These are phyloP conservation scores for Dermatemys mawii DNA, from an alignment of 2,113 vertebrate genomes.

Conservation along the genomic window DNA sequence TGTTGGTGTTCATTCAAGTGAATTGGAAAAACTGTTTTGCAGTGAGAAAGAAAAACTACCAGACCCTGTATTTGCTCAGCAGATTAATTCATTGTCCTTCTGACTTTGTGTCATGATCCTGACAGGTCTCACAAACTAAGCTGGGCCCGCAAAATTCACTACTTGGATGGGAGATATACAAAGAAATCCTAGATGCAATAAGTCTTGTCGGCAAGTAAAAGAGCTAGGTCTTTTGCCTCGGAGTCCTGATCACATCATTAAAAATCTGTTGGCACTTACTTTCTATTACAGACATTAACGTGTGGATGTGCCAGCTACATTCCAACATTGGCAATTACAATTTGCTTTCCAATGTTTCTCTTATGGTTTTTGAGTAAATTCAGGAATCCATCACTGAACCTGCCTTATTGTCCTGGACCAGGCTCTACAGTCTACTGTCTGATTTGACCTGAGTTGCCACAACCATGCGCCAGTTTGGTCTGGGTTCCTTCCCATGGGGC, in stretches of 20 bases:
- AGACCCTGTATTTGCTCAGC: neutral
- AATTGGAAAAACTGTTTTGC: conserved; percentile 30
- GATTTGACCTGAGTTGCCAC: too few species aligned
- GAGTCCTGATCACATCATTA: neutral
- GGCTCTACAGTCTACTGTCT: too few species aligned
- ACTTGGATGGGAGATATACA: neutral
- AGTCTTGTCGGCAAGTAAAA: neutral
- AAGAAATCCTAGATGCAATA: neutral
- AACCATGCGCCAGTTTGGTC: too few species aligned
- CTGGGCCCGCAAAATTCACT: neutral
- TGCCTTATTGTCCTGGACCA: too few species aligned
- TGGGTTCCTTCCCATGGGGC: too few species aligned
- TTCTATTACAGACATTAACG: neutral
- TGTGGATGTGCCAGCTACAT: neutral
- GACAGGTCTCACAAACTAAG: conserved; percentile 4
- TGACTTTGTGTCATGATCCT: neutral
- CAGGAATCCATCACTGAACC: too few species aligned
- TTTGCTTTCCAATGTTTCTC: neutral
- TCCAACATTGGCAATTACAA: neutral
- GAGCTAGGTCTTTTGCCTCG: neutral
- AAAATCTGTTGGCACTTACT: neutral
- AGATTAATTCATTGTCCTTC: neutral
- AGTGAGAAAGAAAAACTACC: conserved; percentile 1
- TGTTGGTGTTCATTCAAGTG: conserved; percentile 36
- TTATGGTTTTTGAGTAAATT: neutral